These are phyloP conservation scores for Galerucella nymphaeae DNA, from an alignment of 2,888 invertebrate species.

Conservation along the genomic window DNA sequence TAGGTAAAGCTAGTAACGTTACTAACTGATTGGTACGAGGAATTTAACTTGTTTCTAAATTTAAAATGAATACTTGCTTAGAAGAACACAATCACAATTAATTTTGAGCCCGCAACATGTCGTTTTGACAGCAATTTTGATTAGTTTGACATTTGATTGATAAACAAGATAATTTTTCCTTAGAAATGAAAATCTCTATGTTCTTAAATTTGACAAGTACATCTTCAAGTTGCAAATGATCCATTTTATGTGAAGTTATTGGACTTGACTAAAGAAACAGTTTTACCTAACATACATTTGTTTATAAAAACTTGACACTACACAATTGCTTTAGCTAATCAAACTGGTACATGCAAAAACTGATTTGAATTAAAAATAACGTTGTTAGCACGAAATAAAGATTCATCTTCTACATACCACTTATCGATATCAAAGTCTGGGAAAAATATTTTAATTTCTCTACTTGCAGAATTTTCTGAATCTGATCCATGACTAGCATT, in stretches of 20 bases:
- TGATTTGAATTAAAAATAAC: constrained; percentile 48
- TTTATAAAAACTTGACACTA: neutral
- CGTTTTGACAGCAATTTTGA: neutral
- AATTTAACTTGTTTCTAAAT: neutral
- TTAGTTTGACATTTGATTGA: neutral
- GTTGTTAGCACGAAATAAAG: constrained; percentile 54
- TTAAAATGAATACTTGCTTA: neutral
- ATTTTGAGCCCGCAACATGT: neutral
- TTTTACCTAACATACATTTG: too few species aligned
- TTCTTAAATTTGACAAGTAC: too few species aligned
- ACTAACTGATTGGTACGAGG: neutral
- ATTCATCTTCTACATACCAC: constrained; percentile 74
- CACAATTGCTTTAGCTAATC: neutral
- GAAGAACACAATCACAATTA: neutral
- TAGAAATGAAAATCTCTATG: too few species aligned
- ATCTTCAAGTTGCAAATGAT: too few species aligned
- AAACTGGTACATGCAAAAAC: constrained; percentile 49
- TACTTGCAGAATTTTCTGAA: constrained; percentile 76
- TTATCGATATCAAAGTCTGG: constrained; percentile 79
- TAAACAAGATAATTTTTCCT: neutral
- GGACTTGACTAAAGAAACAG: neutral
- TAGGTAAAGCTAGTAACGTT: neutral
- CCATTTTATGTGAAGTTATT: too few species aligned
- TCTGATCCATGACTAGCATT: constrained; percentile 96
- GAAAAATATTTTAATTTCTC: constrained; percentile 87